Percentiles rank a stretch among this genome's conserved stretches.
Evolutionary conservation across 2,888 invertebrate genomes (phyloP).

Genomic region (Trichacis sp.): DNA sequence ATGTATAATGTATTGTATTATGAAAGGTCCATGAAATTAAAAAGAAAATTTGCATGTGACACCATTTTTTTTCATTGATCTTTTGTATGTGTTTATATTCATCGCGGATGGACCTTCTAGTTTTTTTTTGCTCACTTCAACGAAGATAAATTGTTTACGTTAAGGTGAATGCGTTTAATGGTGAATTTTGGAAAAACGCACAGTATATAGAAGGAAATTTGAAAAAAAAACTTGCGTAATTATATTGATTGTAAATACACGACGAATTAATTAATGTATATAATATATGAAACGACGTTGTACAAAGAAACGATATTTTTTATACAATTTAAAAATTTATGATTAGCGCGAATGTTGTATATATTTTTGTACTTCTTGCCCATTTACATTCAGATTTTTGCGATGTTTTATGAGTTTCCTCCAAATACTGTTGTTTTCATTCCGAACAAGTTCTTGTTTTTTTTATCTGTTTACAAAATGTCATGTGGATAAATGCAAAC

Average conservation of each 20-base stretch:
- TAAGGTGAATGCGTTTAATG: too few relatives aligned
- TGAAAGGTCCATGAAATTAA: too few relatives aligned
- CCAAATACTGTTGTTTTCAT: not conserved
- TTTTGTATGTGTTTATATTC: too few relatives aligned
- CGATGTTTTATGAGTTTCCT: too few relatives aligned
- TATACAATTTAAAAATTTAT: not conserved
- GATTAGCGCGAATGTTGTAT: not conserved
- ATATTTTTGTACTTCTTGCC: conserved; percentile 1
- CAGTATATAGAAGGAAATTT: not conserved
- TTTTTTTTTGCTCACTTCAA: not conserved
- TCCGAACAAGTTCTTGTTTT: not conserved
- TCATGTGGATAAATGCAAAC: not conserved
- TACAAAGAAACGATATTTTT: not conserved
- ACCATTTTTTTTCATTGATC: too few relatives aligned
- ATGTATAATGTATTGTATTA: not conserved
- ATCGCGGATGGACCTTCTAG: not conserved
- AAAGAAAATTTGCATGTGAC: too few relatives aligned
- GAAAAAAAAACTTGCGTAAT: not conserved
- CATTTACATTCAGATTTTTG: not conserved
- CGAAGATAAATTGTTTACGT: not conserved
- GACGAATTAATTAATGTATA: not conserved
- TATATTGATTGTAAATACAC: not conserved
- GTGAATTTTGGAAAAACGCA: not conserved
- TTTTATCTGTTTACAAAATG: not conserved
- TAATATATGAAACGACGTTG: not conserved